A percentile compares a stretch with the other conserved stretches of the same genome.
These are phyloP conservation scores for Drosophila paulistorum DNA, from an alignment of 1,140 invertebrate species.

Conservation along the genomic window DNA sequence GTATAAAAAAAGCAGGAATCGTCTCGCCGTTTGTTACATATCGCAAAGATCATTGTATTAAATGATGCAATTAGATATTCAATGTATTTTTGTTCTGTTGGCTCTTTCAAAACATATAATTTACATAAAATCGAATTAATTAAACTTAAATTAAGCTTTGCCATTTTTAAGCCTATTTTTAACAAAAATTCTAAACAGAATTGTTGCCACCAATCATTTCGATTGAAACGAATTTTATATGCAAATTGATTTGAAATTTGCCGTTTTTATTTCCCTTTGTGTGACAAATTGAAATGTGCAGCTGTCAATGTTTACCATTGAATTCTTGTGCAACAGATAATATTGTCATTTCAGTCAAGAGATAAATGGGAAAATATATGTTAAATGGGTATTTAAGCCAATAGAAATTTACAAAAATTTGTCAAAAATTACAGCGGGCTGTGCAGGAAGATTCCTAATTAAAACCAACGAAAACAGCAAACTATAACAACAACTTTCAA, in stretches of 20 bases:
- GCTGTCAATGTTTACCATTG: neutral
- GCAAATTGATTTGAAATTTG: neutral
- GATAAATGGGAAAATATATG: neutral
- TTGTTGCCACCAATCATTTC: neutral
- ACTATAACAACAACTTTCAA: neutral
- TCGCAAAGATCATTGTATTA: no score
- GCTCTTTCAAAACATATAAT: neutral
- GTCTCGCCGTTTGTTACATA: no score
- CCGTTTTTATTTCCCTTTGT: neutral
- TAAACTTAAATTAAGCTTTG: neutral
- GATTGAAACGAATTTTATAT: neutral
- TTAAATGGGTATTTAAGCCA: neutral
- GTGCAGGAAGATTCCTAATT: neutral
- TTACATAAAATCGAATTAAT: neutral
- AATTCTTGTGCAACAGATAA: neutral
- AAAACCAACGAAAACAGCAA: neutral
- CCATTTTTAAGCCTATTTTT: neutral
- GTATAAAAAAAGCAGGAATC: no score
- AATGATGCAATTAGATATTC: no score
- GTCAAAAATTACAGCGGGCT: neutral
- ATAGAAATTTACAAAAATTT: neutral
- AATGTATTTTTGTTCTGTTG: no score
- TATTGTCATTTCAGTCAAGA: slow-evolving; percentile 1
- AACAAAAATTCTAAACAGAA: neutral
- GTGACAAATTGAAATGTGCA: neutral